These are phyloP conservation scores for Anarrhichthys ocellatus DNA, from an alignment of 2,113 vertebrate genomes.

Conservation along the genomic window DNA sequence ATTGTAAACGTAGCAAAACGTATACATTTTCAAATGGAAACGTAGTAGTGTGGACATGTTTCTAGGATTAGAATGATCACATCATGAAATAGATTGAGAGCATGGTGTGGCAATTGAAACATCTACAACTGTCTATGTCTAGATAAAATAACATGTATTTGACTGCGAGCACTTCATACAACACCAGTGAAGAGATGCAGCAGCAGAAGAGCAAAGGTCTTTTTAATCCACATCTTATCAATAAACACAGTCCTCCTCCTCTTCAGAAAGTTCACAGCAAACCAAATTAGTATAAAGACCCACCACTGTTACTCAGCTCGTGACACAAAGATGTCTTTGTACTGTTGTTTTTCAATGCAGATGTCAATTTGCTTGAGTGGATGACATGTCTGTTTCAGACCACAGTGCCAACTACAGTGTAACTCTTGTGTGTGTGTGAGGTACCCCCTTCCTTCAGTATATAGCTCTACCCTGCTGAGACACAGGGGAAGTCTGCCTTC, in stretches of 20 bases:
- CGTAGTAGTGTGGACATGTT: too few relatives aligned
- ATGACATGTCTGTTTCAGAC: not conserved
- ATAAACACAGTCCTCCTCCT: not conserved
- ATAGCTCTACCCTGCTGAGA: not conserved
- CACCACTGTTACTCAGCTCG: not conserved
- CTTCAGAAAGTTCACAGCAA: not conserved
- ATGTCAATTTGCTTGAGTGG: not conserved
- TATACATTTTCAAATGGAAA: too few relatives aligned
- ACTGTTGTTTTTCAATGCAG: not conserved
- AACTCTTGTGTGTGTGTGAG: not conserved
- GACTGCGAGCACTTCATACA: not conserved
- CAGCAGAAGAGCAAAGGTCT: not conserved
- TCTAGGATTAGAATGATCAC: not conserved
- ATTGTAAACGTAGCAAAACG: too few relatives aligned
- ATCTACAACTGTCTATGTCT: not conserved
- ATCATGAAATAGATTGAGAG: too few relatives aligned
- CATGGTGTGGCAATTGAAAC: not conserved
- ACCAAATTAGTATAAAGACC: not conserved
- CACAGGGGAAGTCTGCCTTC: constrained; percentile 9
- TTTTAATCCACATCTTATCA: not conserved
- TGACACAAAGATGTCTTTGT: constrained; percentile 27
- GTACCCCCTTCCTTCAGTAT: not conserved
- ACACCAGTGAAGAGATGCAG: not conserved
- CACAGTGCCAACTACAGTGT: not conserved
- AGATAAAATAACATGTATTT: not conserved